Base-by-base conservation (phyloP, 2,888 invertebrate species). In the Cosmia trapezina region DNA sequence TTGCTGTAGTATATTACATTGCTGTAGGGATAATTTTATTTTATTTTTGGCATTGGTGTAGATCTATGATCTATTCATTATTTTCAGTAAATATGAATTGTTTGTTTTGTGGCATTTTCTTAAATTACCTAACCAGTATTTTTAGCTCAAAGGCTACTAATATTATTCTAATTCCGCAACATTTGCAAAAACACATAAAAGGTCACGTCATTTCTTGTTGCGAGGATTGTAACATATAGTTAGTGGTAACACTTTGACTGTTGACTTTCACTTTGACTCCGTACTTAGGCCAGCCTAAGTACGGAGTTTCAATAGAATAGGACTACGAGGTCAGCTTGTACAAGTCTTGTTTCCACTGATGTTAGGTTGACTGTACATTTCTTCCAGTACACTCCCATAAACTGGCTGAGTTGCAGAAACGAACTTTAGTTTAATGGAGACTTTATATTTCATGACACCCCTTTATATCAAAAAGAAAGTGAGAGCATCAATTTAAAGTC, bases 381-480 rank as follows among this genome's bases (percentile, higher is more conserved):
- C 60, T 71, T 70, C 11, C 61, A 73, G 47, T 49, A 49, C 17
- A 68, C 41, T 73, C 67, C 8, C 60, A 65, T 68, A 64, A 33
- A 19, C 56, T 72, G 53, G 71, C 77, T 66, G 49, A 72, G 61
- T n/a, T n/a, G n/a, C n/a, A n/a, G n/a, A n/a, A n/a, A n/a, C n/a
- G n/a, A n/a, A n/a, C n/a, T n/a, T n/a, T n/a, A n/a, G n/a, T n/a
- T n/a, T n/a, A n/a, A n/a, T n/a, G n/a, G n/a, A n/a, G n/a, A n/a
- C n/a, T n/a, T n/a, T n/a, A n/a, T n/a, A n/a, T n/a, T n/a, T n/a
- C n/a, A n/a, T n/a, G n/a, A n/a, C n/a, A n/a, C n/a, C n/a, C n/a
- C n/a, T n/a, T n/a, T n/a, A n/a, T n/a, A n/a, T n/a, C n/a, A n/a
- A n/a, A n/a, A n/a, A n/a, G n/a, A n/a, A n/a, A n/a, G n/a, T n/a